phyloP scores from a whole-genome alignment of 2,888 invertebrate genomes.

The Xanthia togata region DNA sequence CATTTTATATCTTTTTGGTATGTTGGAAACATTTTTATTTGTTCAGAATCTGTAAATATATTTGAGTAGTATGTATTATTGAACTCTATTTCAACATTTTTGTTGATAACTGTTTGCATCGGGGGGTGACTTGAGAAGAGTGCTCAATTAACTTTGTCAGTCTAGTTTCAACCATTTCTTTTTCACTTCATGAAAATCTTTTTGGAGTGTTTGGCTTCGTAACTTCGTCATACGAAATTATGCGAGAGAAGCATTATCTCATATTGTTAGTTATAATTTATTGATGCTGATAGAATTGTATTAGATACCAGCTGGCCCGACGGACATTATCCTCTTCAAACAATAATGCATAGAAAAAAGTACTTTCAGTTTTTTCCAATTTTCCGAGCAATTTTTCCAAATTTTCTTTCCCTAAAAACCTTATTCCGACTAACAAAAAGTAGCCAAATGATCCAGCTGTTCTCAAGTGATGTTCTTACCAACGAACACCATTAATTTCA shows the following conservation, averaged over 20 bases:
- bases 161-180: not conserved
- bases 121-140: not conserved
- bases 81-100: not conserved
- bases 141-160: not conserved
- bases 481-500: no score
- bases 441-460: no score
- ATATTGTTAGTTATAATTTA: not conserved
- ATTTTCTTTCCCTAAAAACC: no score
- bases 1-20: not conserved
- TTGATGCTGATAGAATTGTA: not conserved
- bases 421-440: no score
- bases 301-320: no score
- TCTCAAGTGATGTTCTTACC: no score
- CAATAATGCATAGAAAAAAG: no score
- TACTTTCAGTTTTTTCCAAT: no score
- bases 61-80: not conserved
- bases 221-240: not conserved
- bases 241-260: not conserved
- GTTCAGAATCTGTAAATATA: not conserved
- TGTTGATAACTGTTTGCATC: not conserved
- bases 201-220: not conserved
- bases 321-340: no score
- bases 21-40: not conserved
- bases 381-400: no score
- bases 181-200: not conserved